These are phyloP conservation scores for Pseudeuparius sepicola DNA, from an alignment of 2,888 invertebrate genomes.

Conservation along the genomic window DNA sequence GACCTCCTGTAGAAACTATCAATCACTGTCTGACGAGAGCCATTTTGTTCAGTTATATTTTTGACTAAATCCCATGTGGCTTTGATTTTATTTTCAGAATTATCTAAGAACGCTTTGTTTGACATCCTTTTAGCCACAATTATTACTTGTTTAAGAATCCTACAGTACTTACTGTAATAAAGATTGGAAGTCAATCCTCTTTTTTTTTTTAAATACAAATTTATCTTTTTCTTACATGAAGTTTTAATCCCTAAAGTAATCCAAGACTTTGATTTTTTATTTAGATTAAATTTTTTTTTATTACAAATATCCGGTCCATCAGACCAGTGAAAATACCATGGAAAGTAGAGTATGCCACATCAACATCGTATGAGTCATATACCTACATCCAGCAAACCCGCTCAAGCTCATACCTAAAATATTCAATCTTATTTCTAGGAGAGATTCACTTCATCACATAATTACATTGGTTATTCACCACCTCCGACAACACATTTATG, in stretches of 20 bases:
- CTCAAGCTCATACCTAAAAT: not conserved
- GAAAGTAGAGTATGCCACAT: not conserved
- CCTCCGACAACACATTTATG: too few relatives aligned
- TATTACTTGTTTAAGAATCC: constrained; percentile 1
- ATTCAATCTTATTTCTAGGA: not conserved
- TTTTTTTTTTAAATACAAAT: too few relatives aligned
- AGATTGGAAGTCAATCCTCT: not conserved
- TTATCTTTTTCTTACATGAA: not conserved
- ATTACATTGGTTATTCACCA: too few relatives aligned
- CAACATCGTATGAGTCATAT: not conserved
- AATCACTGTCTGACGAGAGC: too few relatives aligned
- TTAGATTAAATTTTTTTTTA: too few relatives aligned
- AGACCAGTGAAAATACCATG: too few relatives aligned
- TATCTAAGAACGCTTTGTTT: not conserved
- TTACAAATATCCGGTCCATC: too few relatives aligned
- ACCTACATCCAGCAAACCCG: not conserved
- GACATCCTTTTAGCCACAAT: not conserved
- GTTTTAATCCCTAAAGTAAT: not conserved
- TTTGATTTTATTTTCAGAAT: not conserved
- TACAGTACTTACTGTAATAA: not conserved
- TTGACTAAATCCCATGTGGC: not conserved
- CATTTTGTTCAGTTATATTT: not conserved
- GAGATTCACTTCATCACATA: not conserved
- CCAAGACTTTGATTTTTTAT: not conserved
- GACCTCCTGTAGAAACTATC: too few relatives aligned